These are phyloP conservation scores for Charaxes varanes DNA, from an alignment of 1,140 invertebrate species.

Conservation along the genomic window DNA sequence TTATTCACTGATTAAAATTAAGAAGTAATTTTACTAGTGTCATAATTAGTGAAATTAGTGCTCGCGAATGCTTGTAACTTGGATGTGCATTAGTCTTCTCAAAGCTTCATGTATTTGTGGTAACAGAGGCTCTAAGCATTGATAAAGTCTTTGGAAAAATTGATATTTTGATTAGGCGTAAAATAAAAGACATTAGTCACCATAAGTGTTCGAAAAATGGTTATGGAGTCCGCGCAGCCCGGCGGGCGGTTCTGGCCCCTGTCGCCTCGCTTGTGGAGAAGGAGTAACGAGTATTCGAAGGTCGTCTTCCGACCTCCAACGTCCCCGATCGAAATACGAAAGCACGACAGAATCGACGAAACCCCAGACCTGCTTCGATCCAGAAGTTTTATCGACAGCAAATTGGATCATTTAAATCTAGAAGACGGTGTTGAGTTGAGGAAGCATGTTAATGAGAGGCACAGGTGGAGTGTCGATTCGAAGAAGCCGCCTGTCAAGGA, in stretches of 20 bases:
- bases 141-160: conserved; percentile 30
- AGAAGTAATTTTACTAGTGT: too few relatives aligned
- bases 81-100: too few relatives aligned
- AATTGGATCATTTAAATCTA: conserved; percentile 50
- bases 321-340: conserved; percentile 46
- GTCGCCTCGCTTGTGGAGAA: conserved; percentile 57
- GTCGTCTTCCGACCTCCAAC: conserved; percentile 56
- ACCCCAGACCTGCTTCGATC: conserved; percentile 56
- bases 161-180: conserved; percentile 11
- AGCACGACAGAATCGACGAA: conserved; percentile 34
- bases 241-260: conserved; percentile 60
- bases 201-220: conserved; percentile 50
- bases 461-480: conserved; percentile 42
- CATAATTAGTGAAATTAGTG: too few relatives aligned
- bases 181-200: conserved; percentile 4
- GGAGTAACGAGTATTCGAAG: conserved; percentile 64
- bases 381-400: conserved; percentile 48
- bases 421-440: conserved; percentile 32
- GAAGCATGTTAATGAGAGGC: conserved; percentile 14
- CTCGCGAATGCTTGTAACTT: too few relatives aligned
- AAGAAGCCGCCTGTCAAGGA: conserved; percentile 57
- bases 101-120: too few relatives aligned
- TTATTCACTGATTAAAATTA: too few relatives aligned
- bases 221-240: conserved; percentile 59
- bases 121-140: too few relatives aligned